phyloP scores from a whole-genome alignment of 2,113 vertebrate species.

The Alces alces region DNA sequence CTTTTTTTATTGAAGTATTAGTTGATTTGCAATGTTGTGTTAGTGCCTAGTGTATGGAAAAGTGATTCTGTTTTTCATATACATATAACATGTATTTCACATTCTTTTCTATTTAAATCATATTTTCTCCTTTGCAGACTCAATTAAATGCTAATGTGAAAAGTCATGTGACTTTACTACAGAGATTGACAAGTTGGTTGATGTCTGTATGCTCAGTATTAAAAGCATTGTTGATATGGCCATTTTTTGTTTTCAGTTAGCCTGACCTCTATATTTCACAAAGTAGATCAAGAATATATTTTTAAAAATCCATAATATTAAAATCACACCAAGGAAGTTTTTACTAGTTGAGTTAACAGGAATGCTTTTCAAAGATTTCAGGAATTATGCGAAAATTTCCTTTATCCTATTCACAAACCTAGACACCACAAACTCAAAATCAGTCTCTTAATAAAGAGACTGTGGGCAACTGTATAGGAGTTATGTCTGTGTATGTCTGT shows the following conservation, averaged over 20 bases:
- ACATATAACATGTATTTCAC: neutral
- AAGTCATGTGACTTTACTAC: neutral
- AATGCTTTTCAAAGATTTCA: neutral
- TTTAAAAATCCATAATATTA: neutral
- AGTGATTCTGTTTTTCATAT: neutral
- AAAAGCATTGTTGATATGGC: neutral
- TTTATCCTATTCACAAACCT: neutral
- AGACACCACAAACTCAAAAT: neutral
- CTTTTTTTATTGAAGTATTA: neutral
- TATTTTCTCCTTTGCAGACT: neutral
- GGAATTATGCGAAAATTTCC: neutral
- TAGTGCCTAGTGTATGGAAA: neutral
- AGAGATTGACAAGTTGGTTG: neutral
- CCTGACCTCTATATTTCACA: neutral
- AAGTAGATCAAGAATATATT: neutral
- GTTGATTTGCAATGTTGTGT: neutral
- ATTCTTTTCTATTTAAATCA: neutral
- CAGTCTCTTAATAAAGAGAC: neutral
- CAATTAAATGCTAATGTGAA: neutral
- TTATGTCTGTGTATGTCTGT: neutral
- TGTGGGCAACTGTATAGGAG: neutral
- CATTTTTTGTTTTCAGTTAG: slow-evolving; percentile 4
- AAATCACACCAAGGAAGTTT: neutral
- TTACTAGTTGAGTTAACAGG: neutral
- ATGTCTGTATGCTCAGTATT: neutral